Base-by-base conservation (phyloP, 2,888 invertebrate species). In the Tetramorium bicarinatum region DNA sequence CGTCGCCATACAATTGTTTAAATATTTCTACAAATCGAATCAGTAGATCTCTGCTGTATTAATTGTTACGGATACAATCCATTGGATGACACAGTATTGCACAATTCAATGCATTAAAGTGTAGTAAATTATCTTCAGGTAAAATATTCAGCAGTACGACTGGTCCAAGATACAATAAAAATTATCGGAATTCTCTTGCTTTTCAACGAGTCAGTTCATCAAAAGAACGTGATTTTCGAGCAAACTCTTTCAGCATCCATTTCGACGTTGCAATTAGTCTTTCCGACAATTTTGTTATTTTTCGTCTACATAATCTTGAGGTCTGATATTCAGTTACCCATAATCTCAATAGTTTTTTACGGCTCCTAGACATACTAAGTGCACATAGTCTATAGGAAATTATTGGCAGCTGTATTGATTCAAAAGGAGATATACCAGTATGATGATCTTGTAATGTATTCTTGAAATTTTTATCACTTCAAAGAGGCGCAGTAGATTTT, bases 51-150 rank as follows among this genome's bases (percentile, higher is more conserved):
- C 8, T 72, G 9, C 54, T 56, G 11, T 56, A 56, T 72, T 21
- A 3, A 56, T 72, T 72, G 15, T 72, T 72, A 25, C 9, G 71
- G 3, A 71, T 38, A 13, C 71, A 72, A 72, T 72, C 56, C 4
- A 4, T 41, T 56, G 54, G 56, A 2, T 72, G 41, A 18, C 71
- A 72, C 13, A 72, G 21, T 41, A 72, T 56, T 41, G 71, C 71
- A 38, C 41, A 56, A 56, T 56, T 38, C 41, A 72, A 6, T 15
- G 56, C 41, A 56, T 56, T n/a, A 2, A 72, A 72, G 6, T 72
- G 71, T 4, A 15, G 15, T 13, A 72, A 72, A 25, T 72, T 25
- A 18, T 25, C 38, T n/a, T 13, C 15, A 6, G 15, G 11, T 9
- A 56, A 41, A 72, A 56, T 56, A 18, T 72, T 56, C 1, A n/a